These are phyloP conservation scores for Babylonia areolata DNA, from an alignment of 1,140 invertebrate genomes.

Conservation along the genomic window DNA sequence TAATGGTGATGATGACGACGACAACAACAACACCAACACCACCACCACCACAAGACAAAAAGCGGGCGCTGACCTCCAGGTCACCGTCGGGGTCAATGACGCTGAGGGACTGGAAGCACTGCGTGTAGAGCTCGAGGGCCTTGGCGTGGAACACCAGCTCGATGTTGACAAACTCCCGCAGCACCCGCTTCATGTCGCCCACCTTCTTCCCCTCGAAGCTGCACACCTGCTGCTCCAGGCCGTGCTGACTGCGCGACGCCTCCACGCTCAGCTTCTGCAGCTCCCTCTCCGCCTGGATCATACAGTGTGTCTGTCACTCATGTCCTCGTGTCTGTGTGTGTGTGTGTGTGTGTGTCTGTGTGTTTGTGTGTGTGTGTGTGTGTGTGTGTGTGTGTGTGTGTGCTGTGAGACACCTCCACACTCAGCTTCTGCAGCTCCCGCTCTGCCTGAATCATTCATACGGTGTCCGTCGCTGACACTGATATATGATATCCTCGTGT, in stretches of 20 bases:
- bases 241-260: conserved; percentile 64
- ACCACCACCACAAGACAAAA: too few relatives aligned
- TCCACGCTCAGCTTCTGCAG: conserved; percentile 71
- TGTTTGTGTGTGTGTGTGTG: background rate
- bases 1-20: background rate
- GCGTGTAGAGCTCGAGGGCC: conserved; percentile 70
- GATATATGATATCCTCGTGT: too few relatives aligned
- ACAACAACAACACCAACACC: background rate
- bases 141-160: conserved; percentile 74
- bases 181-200: conserved; percentile 70
- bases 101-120: conserved; percentile 67
- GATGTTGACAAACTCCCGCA: conserved; percentile 71
- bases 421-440: conserved; percentile 69
- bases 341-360: background rate
- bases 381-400: too few relatives aligned
- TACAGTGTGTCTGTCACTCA: background rate
- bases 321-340: too few relatives aligned
- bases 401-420: conserved; percentile 32
- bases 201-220: conserved; percentile 73
- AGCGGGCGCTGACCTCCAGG: conserved; percentile 58
- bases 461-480: background rate
- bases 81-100: conserved; percentile 68
- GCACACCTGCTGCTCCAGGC: conserved; percentile 71
- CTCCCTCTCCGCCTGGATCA: conserved; percentile 63
- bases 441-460: conserved; percentile 57